Percentiles rank a stretch among this genome's conserved stretches.
Evolutionary conservation across 2,113 vertebrate species (phyloP).

Genomic region (Apodemus sylvaticus): DNA sequence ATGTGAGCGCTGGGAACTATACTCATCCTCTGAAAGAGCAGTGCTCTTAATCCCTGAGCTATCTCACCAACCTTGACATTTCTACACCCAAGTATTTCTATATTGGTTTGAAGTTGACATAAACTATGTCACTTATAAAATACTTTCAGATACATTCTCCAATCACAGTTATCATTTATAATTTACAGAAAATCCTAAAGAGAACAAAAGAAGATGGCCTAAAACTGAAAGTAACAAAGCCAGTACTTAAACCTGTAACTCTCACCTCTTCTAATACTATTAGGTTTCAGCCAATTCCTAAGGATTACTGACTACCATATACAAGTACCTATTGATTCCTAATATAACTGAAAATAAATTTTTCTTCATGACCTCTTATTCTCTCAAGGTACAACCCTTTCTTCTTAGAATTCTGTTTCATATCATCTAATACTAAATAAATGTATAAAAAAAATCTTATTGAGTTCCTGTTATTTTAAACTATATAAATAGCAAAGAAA

Average conservation of each 20-base stretch:
- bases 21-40: background rate
- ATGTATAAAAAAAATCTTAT: background rate
- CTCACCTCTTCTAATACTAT: background rate
- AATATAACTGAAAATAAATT: constrained; percentile 7
- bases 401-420: constrained; percentile 31
- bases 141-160: constrained; percentile 39
- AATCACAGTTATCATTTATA: constrained; percentile 8
- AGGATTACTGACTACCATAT: background rate
- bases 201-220: background rate
- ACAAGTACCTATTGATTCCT: background rate
- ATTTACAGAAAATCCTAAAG: constrained; percentile 17
- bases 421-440: constrained; percentile 50
- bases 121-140: constrained; percentile 12
- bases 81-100: background rate
- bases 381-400: constrained; percentile 16
- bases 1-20: background rate
- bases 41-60: background rate
- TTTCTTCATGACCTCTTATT: background rate
- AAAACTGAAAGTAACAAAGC: constrained; percentile 35
- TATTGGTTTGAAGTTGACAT: background rate
- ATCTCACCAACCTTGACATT: background rate
- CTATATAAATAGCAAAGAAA: constrained; percentile 13
- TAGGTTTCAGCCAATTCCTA: background rate
- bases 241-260: constrained; percentile 27
- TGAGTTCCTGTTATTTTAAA: constrained; percentile 43